A percentile compares a stretch with the other conserved stretches of the same genome.
Conservation (phyloP, 2,888 invertebrate species). For the Pardosa pseudoannulata region DNA sequence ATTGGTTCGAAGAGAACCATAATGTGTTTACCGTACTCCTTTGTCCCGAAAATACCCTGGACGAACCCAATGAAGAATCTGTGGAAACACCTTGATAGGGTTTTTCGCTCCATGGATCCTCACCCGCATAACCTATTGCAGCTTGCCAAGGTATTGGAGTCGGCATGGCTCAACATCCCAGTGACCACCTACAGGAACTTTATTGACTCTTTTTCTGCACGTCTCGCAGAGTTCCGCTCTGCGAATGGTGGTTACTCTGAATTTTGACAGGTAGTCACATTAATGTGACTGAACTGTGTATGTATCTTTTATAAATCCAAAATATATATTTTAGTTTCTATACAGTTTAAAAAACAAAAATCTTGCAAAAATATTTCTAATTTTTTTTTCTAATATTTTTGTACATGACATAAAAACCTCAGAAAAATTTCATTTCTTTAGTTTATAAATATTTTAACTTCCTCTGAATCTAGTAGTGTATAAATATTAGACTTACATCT, state of each 20-base stretch:
- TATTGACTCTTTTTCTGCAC: conserved; percentile 4
- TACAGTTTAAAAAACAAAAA: no score
- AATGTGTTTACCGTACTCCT: not conserved
- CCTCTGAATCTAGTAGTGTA: no score
- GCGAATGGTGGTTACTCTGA: conserved; percentile 21
- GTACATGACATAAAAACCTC: no score
- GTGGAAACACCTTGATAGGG: conserved; percentile 24
- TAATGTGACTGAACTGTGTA: no score
- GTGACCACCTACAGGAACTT: conserved; percentile 10
- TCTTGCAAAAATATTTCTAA: no score
- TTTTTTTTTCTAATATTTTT: no score
- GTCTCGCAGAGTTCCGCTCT: conserved; percentile 15
- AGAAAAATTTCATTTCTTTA: no score
- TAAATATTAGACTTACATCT: no score
- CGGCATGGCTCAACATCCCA: not conserved
- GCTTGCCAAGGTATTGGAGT: conserved; percentile 11
- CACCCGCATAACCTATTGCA: conserved; percentile 15
- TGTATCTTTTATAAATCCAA: not conserved
- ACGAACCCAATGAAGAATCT: conserved; percentile 18
- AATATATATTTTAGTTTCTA: no score
- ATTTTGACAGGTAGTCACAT: no score
- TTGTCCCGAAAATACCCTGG: conserved; percentile 8
- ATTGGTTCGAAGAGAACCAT: not conserved
- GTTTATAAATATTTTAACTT: no score
- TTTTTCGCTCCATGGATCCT: conserved; percentile 20